These are phyloP conservation scores for Notothenia coriiceps DNA, from an alignment of 2,113 vertebrate genomes.

Conservation along the genomic window DNA sequence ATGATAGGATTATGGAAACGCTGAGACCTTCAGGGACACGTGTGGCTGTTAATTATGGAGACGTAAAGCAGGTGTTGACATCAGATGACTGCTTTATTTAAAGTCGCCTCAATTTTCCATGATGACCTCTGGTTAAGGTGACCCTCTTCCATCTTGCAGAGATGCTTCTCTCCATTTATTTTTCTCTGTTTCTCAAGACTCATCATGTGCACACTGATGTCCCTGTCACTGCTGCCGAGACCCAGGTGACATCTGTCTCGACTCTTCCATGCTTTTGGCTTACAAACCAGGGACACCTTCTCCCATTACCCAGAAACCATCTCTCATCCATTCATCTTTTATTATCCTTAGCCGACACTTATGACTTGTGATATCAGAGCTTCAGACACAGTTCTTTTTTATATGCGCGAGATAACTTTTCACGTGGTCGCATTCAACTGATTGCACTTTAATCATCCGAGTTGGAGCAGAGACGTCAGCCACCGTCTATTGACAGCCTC, in stretches of 20 bases:
- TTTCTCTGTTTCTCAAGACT: conserved; percentile 25
- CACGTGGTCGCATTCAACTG: too few relatives aligned
- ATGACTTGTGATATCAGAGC: too few relatives aligned
- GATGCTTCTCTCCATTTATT: conserved; percentile 23
- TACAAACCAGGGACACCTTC: conserved; percentile 32
- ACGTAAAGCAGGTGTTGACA: conserved; percentile 57
- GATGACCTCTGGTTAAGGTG: conserved; percentile 49
- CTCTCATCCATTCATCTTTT: neutral
- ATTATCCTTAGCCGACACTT: neutral
- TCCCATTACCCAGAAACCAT: conserved; percentile 19
- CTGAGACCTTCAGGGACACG: conserved; percentile 44
- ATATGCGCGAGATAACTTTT: too few relatives aligned
- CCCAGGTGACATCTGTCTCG: conserved; percentile 57
- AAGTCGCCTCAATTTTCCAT: conserved; percentile 24
- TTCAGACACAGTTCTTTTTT: too few relatives aligned
- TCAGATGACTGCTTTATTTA: conserved; percentile 54
- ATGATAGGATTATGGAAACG: conserved; percentile 54
- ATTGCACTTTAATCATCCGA: too few relatives aligned
- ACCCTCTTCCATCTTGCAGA: conserved; percentile 30
- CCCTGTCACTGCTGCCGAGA: conserved; percentile 47
- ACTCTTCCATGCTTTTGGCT: conserved; percentile 36
- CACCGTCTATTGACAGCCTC: too few relatives aligned
- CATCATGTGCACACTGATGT: conserved; percentile 57
- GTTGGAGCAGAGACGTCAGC: too few relatives aligned
- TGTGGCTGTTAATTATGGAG: conserved; percentile 66